Conservation (phyloP, 2,888 invertebrate species). For the Embidobia sp. region DNA sequence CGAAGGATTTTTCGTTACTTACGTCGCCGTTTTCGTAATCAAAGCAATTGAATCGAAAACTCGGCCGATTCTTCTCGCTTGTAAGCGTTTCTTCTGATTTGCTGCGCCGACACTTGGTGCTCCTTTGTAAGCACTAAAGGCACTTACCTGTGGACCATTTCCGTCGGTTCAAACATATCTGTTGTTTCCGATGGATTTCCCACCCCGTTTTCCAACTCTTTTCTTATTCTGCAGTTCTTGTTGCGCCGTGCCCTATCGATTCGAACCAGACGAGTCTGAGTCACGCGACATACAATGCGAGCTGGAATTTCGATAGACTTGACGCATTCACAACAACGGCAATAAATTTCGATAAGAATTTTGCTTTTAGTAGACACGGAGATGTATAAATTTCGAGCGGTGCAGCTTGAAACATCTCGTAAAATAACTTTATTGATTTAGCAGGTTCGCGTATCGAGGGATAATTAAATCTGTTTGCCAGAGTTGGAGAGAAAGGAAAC, state of each 20-base stretch:
- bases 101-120: constrained; percentile 57
- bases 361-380: constrained; percentile 29
- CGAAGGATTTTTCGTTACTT: constrained; percentile 28
- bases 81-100: constrained; percentile 56
- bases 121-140: constrained; percentile 45
- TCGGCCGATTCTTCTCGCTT: constrained; percentile 50
- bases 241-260: constrained; percentile 48
- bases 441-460: too few species aligned
- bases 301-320: constrained; percentile 52
- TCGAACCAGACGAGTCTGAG: constrained; percentile 29
- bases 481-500: too few species aligned
- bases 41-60: constrained; percentile 47
- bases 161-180: constrained; percentile 45
- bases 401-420: constrained; percentile 26
- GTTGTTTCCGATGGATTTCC: constrained; percentile 59
- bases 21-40: constrained; percentile 49
- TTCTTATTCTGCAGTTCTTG: constrained; percentile 24
- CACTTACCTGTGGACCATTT: constrained; percentile 57
- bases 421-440: constrained; percentile 26
- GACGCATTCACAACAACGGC: constrained; percentile 43
- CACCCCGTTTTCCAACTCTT: constrained; percentile 10
- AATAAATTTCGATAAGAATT: constrained; percentile 56
- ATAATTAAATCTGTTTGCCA: constrained; percentile 28
- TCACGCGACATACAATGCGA: constrained; percentile 54
- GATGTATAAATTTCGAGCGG: constrained; percentile 52